phyloP scores from a whole-genome alignment of 2,113 vertebrate species.

The Gracilinanus agilis region DNA sequence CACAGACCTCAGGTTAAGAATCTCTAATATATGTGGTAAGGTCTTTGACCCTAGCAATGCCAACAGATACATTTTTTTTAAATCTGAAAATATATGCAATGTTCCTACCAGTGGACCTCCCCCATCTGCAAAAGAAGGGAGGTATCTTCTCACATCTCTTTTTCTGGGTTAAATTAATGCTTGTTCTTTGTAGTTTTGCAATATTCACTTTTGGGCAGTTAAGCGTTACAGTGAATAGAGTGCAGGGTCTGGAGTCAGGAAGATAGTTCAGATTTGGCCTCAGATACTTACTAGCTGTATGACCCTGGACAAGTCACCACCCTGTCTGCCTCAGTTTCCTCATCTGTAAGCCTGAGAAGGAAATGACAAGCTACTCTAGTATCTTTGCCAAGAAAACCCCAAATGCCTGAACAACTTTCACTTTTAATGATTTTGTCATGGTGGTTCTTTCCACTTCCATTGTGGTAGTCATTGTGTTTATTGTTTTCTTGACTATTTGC shows the following conservation, averaged over 20 bases:
- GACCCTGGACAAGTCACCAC: no score
- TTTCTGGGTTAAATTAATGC: not conserved
- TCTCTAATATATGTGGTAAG: not conserved
- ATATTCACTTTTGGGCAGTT: not conserved
- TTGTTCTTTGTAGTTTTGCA: not conserved
- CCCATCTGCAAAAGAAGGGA: not conserved
- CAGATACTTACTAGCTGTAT: no score
- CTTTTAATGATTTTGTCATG: not conserved
- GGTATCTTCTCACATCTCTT: not conserved
- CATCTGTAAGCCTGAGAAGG: no score
- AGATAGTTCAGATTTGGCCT: no score
- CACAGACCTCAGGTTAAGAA: not conserved
- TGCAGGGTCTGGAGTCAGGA: no score
- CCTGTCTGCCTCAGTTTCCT: no score
- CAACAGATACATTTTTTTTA: not conserved
- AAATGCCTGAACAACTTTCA: not conserved
- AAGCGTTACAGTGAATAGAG: no score
- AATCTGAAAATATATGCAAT: no score
- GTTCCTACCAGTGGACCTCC: not conserved
- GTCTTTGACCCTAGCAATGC: not conserved
- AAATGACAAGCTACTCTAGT: no score
- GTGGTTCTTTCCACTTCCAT: not conserved
- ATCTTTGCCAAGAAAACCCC: no score
- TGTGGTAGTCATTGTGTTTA: not conserved
- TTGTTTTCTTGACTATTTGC: not conserved